A percentile compares a stretch with the other conserved stretches of the same genome.
phyloP scores from a whole-genome alignment of 1,140 invertebrate species.

The Adelges cooleyi region DNA sequence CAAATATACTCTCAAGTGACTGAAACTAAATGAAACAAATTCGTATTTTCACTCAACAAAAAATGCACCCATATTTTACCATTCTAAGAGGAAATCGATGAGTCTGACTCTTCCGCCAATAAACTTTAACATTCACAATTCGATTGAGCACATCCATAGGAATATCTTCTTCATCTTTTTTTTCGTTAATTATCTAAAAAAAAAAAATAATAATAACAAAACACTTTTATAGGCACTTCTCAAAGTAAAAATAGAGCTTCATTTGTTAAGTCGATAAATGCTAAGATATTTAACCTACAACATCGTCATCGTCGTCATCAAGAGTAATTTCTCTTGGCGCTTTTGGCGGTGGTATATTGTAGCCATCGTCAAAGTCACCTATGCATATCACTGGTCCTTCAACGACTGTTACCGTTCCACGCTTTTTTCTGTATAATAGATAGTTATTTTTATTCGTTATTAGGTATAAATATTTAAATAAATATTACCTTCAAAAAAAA shows the following conservation, averaged over 20 bases:
- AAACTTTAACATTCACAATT: slow-evolving; percentile 1
- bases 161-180: neutral
- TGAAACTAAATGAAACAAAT: slow-evolving; percentile 7
- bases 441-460: too few species aligned
- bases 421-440: neutral
- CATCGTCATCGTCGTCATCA: neutral
- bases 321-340: neutral
- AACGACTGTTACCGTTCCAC: too few species aligned
- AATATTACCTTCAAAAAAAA: too few species aligned
- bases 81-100: slow-evolving; percentile 1
- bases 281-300: neutral
- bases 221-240: neutral
- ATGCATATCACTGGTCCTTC: neutral
- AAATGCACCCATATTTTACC: neutral
- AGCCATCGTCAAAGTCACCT: slow-evolving; percentile 10
- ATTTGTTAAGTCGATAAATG: too few species aligned
- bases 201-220: neutral
- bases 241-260: too few species aligned
- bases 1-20: neutral
- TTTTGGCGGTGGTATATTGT: neutral
- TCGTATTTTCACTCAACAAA: neutral
- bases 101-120: neutral
- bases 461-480: too few species aligned
- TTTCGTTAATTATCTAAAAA: neutral
- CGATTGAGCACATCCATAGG: neutral